Evolutionary conservation across 2,113 vertebrate species (phyloP), one percentile per base, ranked within the genome.

Genomic region (Desmodus rotundus): DNA sequence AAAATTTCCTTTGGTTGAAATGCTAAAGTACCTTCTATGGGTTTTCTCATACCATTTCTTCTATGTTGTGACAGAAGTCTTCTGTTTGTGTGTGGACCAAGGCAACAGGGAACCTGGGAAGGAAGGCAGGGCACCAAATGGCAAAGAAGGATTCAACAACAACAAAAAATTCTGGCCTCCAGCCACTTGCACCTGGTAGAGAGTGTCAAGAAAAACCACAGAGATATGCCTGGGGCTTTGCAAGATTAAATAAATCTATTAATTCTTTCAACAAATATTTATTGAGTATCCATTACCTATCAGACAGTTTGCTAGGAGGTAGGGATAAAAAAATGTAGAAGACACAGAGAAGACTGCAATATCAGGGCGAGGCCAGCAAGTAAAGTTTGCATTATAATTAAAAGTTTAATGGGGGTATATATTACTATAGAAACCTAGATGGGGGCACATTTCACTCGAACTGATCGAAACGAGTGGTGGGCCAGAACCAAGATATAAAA

Each of bases 261-360:
- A 96, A 96, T 96, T 96, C 78, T 95, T 97, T 97, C 74, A 74
- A 83, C 94, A 95, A 97, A 98, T 97, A 96, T 96, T 96, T 97
- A 96, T 94, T 88, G 80, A 97, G 78, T 91, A 91, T 94, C 68
- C 89, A 95, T 93, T 96, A 94, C 93, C 86, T 96, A 83, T 92
- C 82, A 97, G 82, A 43, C 41, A 97, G 76, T 92, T 95, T 86
- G 63, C 63, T 89, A 67, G 88, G 47, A 95, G 45, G 52, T 24
- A 96, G 67, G 50, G 68, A 97, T 86, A 63, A 26, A 93, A 56
- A 91, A 63, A 47, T 61, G 6, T 54, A 58, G 68, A 81, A 93
- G n/a, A 93, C 63, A 83, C 14, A 82, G 65, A 90, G 58, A 11
- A 95, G 70, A 88, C 91, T 78, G 81, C 9, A 76, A 33, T 50